phyloP scores from a whole-genome alignment of 1,140 invertebrate species.

The Bombus balteatus region DNA sequence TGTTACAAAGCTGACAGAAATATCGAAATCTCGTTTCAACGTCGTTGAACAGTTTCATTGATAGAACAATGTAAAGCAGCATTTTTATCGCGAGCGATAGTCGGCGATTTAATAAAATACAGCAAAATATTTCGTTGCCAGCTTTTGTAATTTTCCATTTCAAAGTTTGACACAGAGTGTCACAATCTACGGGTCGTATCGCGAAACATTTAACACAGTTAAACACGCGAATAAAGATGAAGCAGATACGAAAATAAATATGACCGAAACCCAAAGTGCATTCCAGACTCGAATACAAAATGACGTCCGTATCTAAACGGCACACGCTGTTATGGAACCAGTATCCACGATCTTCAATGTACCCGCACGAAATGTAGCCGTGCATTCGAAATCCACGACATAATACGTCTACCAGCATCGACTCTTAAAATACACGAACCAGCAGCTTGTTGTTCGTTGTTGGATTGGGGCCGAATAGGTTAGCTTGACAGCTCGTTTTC shows the following conservation, averaged over 20 bases:
- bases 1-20: background rate
- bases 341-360: constrained; percentile 64
- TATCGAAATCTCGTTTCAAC: background rate
- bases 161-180: constrained; percentile 27
- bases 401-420: constrained; percentile 64
- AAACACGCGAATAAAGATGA: constrained; percentile 65
- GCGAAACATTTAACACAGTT: constrained; percentile 47
- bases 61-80: background rate
- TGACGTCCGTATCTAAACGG: constrained; percentile 64
- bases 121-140: background rate
- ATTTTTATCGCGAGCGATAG: constrained; percentile 16
- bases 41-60: background rate
- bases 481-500: constrained; percentile 41
- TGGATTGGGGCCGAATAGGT: constrained; percentile 60
- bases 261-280: constrained; percentile 52
- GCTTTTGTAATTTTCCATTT: constrained; percentile 28
- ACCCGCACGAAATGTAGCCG: constrained; percentile 42
- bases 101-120: constrained; percentile 12
- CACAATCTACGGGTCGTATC: constrained; percentile 40
- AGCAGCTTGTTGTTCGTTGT: constrained; percentile 29
- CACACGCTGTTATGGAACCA: constrained; percentile 45
- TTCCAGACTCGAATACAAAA: constrained; percentile 62
- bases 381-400: constrained; percentile 62
- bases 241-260: constrained; percentile 62
- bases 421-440: constrained; percentile 60